phyloP scores from a whole-genome alignment of 2,888 invertebrate species.

The Sicus ferrugineus region DNA sequence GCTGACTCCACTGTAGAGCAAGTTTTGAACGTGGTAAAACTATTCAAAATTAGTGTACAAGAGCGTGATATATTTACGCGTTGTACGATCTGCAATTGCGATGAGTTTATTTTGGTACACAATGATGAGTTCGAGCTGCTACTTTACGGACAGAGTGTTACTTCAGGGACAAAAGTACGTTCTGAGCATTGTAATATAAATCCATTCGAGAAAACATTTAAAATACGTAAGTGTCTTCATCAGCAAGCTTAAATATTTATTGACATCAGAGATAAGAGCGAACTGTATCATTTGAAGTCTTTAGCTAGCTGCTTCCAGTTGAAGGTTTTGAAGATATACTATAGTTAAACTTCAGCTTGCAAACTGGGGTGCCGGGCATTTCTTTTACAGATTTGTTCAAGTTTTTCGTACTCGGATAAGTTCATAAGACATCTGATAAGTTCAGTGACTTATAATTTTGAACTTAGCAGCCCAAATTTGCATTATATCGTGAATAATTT shows the following conservation, averaged over 20 bases:
- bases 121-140: constrained; percentile 42
- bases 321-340: no score
- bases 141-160: constrained; percentile 37
- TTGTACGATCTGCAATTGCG: constrained; percentile 45
- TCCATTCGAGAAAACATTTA: constrained; percentile 32
- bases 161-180: no score
- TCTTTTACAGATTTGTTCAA: no score
- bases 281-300: background rate
- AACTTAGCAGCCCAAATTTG: no score
- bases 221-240: constrained; percentile 33
- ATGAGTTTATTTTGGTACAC: constrained; percentile 42
- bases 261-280: background rate
- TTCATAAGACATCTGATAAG: background rate
- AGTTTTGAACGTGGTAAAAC: constrained; percentile 41
- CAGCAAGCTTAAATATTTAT: background rate
- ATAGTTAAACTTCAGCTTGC: no score
- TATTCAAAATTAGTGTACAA: constrained; percentile 42
- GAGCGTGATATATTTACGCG: constrained; percentile 41
- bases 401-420: background rate
- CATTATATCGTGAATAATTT: no score
- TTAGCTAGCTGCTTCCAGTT: no score
- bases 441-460: background rate
- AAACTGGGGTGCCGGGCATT: no score
- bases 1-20: constrained; percentile 41
- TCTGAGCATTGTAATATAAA: background rate